Percentiles rank a stretch among this genome's conserved stretches.
These are phyloP conservation scores for Chrysina gloriosa DNA, from an alignment of 2,888 invertebrate species.

Conservation along the genomic window DNA sequence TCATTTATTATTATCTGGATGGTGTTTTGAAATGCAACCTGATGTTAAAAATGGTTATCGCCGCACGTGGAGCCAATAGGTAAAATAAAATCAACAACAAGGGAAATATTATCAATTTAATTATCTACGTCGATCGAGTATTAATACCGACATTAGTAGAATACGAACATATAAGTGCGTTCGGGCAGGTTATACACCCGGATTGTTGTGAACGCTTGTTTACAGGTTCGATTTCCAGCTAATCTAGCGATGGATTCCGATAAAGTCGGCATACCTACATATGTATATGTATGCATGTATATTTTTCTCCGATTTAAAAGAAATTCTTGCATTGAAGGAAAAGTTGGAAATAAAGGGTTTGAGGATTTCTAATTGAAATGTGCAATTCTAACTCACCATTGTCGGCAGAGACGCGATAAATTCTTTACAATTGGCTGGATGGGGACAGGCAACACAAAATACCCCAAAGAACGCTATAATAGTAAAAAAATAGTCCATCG, in stretches of 20 bases:
- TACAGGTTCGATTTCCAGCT: neutral
- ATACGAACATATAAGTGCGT: too few relatives aligned
- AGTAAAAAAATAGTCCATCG: too few relatives aligned
- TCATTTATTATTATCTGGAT: slow-evolving; percentile 3
- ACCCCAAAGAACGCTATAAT: too few relatives aligned
- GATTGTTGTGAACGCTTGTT: neutral
- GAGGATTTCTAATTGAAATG: too few relatives aligned
- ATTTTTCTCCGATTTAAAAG: too few relatives aligned
- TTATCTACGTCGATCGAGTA: neutral
- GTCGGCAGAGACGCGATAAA: too few relatives aligned
- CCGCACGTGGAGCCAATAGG: slow-evolving; percentile 13
- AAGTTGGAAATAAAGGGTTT: too few relatives aligned
- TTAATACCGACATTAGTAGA: neutral
- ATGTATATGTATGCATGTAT: too few relatives aligned
- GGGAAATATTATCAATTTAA: slow-evolving; percentile 4
- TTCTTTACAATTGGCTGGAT: too few relatives aligned
- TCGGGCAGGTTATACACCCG: neutral
- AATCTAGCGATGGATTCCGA: neutral
- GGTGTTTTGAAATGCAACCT: neutral
- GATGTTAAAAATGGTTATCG: neutral
- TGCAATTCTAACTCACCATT: too few relatives aligned
- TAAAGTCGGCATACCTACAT: neutral
- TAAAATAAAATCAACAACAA: slow-evolving; percentile 3
- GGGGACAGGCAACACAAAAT: too few relatives aligned
- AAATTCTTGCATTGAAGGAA: too few relatives aligned